These are phyloP conservation scores for Sminthurides aquaticus DNA, from an alignment of 2,888 invertebrate species.

Conservation along the genomic window DNA sequence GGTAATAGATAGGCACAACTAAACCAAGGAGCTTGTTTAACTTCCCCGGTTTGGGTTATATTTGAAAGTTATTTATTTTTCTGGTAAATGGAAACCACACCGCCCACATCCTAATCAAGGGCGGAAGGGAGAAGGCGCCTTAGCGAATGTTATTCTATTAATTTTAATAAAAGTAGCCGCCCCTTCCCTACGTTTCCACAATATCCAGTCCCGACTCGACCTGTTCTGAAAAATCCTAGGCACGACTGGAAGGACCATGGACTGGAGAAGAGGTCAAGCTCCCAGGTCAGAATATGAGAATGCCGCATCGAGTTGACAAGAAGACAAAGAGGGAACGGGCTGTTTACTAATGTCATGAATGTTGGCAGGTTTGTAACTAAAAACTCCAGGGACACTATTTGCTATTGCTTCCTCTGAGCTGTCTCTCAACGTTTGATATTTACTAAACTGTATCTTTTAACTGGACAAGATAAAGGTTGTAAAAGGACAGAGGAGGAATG, in stretches of 20 bases:
- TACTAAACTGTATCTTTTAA: too few relatives aligned
- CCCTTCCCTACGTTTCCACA: neutral
- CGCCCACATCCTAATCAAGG: slow-evolving; percentile 8
- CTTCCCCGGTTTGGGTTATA: neutral
- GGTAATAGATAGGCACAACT: too few relatives aligned
- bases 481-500: too few relatives aligned
- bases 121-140: slow-evolving; percentile 8
- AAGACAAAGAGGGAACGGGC: neutral
- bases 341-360: neutral
- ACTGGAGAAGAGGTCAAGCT: too few relatives aligned
- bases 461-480: too few relatives aligned
- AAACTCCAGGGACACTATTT: neutral
- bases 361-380: neutral
- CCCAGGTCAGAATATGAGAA: too few relatives aligned
- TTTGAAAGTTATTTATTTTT: slow-evolving; percentile 5
- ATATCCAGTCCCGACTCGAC: too few relatives aligned
- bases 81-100: neutral
- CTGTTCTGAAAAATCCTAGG: too few relatives aligned
- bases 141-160: neutral
- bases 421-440: too few relatives aligned
- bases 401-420: too few relatives aligned
- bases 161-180: neutral
- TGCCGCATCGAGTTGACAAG: neutral
- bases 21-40: too few relatives aligned
- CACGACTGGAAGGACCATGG: too few relatives aligned